These are phyloP conservation scores for Arvicanthis niloticus DNA, from an alignment of 2,113 vertebrate species.

Conservation along the genomic window DNA sequence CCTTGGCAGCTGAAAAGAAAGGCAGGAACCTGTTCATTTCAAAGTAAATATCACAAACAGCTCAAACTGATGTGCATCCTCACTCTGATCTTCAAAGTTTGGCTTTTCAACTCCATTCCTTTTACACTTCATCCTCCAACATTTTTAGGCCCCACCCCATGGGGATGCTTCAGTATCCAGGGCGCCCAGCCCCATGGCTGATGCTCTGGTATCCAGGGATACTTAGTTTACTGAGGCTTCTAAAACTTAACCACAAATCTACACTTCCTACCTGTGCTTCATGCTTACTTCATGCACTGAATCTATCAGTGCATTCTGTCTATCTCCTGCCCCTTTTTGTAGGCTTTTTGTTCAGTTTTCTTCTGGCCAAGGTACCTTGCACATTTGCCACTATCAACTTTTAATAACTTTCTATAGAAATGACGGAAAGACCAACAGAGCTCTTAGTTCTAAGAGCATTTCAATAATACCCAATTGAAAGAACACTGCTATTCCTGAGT, in stretches of 20 bases:
- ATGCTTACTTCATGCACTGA: neutral
- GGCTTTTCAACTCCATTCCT: neutral
- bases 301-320: neutral
- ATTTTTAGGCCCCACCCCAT: neutral
- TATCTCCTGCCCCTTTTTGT: neutral
- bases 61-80: neutral
- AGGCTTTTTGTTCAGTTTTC: neutral
- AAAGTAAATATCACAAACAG: neutral
- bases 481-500: neutral
- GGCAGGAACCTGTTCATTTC: neutral
- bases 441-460: neutral
- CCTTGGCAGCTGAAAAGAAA: neutral
- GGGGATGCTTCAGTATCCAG: no score
- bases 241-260: neutral
- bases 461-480: constrained; percentile 20
- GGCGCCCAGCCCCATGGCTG: no score
- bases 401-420: neutral
- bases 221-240: neutral
- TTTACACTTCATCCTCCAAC: neutral
- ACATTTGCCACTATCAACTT: neutral
- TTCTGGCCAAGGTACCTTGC: neutral
- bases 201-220: neutral
- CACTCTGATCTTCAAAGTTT: neutral
- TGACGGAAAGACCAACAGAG: constrained; percentile 19
- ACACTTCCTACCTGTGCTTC: neutral